Percentiles rank a stretch among this genome's conserved stretches.
These are phyloP conservation scores for Megalurothrips usitatus DNA, from an alignment of 2,888 invertebrate genomes.

Conservation along the genomic window DNA sequence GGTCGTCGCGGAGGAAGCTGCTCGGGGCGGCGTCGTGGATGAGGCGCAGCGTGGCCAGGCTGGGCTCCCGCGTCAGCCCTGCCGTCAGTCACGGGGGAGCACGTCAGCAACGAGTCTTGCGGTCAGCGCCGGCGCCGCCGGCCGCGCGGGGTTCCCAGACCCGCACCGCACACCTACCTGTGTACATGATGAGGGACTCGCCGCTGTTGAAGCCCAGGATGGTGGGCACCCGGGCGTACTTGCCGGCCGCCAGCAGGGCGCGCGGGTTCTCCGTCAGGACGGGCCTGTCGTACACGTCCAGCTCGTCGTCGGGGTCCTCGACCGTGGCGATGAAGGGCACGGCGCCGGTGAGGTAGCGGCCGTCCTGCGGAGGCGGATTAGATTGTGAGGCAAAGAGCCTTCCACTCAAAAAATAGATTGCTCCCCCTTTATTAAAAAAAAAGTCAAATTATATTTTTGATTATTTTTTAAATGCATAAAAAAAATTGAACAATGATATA, in stretches of 20 bases:
- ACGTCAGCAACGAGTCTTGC: neutral
- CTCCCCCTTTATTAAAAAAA: too few species aligned
- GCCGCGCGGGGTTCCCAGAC: too few species aligned
- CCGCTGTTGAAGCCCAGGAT: constrained; percentile 19
- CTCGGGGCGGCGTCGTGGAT: neutral
- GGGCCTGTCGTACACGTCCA: neutral
- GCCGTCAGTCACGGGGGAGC: neutral
- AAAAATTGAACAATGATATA: too few species aligned
- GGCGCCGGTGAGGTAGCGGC: neutral
- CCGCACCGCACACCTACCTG: neutral
- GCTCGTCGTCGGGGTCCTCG: neutral
- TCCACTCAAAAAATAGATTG: too few species aligned
- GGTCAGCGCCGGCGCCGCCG: neutral
- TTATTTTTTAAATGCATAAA: too few species aligned
- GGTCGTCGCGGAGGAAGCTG: neutral
- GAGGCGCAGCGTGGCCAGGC: neutral
- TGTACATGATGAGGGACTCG: neutral
- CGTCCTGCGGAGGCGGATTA: neutral
- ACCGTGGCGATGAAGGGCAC: neutral
- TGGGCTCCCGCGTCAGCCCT: neutral
- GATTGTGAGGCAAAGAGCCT: too few species aligned
- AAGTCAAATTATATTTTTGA: too few species aligned
- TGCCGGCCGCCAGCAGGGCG: neutral
- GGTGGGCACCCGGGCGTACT: neutral
- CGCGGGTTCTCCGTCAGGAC: neutral